Conservation (phyloP, 2,888 invertebrate genomes). For the Aporophyla nigra region DNA sequence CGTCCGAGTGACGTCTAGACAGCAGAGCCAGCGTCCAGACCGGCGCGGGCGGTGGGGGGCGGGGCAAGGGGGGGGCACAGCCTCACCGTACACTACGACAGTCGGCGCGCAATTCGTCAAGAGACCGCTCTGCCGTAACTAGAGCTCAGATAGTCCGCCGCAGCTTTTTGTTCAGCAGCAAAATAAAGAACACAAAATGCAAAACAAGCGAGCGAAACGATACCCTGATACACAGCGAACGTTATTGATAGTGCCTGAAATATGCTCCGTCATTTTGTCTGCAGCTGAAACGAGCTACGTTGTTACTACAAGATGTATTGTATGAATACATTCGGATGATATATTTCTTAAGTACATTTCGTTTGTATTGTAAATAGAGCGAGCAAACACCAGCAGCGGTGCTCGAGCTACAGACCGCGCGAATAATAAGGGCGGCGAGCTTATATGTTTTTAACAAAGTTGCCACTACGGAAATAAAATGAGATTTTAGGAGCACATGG, state of each 20-base stretch:
- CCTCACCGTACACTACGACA: slow-evolving; percentile 59
- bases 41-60: background rate
- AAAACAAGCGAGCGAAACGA: slow-evolving; percentile 73
- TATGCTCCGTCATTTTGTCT: slow-evolving; percentile 78
- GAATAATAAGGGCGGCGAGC: slow-evolving; percentile 59
- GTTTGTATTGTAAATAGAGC: slow-evolving; percentile 72
- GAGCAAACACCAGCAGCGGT: slow-evolving; percentile 57
- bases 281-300: slow-evolving; percentile 75
- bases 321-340: slow-evolving; percentile 73
- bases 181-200: slow-evolving; percentile 70
- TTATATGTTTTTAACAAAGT: slow-evolving; percentile 76
- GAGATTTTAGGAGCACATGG: slow-evolving; percentile 79
- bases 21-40: slow-evolving; percentile 58
- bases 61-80: background rate
- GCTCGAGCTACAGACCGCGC: slow-evolving; percentile 48
- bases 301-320: slow-evolving; percentile 77
- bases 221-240: slow-evolving; percentile 71
- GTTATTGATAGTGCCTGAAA: slow-evolving; percentile 78
- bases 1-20: slow-evolving; percentile 73
- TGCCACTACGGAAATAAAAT: slow-evolving; percentile 74
- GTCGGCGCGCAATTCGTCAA: slow-evolving; percentile 77
- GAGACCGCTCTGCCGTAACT: slow-evolving; percentile 69
- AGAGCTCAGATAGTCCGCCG: slow-evolving; percentile 54
- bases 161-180: slow-evolving; percentile 69
- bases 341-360: slow-evolving; percentile 67